These are phyloP conservation scores for Magallana gigas DNA, from an alignment of 1,140 invertebrate species.

Conservation along the genomic window DNA sequence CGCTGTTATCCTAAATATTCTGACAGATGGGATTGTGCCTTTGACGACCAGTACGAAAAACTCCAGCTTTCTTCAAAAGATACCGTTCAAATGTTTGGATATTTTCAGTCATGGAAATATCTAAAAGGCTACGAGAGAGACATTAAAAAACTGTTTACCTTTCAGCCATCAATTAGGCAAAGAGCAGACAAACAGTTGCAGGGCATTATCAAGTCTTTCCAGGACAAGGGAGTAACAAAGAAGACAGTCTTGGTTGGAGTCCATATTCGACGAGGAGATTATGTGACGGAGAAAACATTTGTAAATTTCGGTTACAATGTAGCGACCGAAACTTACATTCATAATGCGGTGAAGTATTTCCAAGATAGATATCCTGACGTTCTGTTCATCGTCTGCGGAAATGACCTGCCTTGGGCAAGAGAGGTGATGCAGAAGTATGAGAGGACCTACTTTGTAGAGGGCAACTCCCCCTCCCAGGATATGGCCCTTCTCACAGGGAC, in stretches of 20 bases:
- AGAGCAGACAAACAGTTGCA: conserved; percentile 7
- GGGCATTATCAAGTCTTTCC: neutral
- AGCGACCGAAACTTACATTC: conserved; percentile 56
- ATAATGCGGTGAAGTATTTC: conserved; percentile 59
- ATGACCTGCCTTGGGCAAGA: conserved; percentile 53
- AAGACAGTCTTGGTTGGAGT: conserved; percentile 57
- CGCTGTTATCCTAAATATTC: conserved; percentile 35
- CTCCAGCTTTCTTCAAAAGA: neutral
- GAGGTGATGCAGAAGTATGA: conserved; percentile 41
- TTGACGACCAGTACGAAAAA: conserved; percentile 39
- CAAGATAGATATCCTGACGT: conserved; percentile 47
- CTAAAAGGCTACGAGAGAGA: conserved; percentile 49
- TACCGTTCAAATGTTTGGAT: conserved; percentile 45
- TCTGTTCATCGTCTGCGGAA: conserved; percentile 60
- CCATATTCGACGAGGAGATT: conserved; percentile 64
- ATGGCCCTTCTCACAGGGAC: conserved; percentile 66
- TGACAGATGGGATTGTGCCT: conserved; percentile 48
- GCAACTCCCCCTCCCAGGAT: conserved; percentile 61
- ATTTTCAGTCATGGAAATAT: conserved; percentile 59
- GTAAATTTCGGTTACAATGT: conserved; percentile 58
- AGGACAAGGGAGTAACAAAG: neutral
- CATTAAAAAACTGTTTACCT: conserved; percentile 47
- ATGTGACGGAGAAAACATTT: conserved; percentile 29
- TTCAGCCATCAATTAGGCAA: conserved; percentile 26
- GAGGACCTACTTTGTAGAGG: conserved; percentile 46